These are phyloP conservation scores for Coptodon bakossiorum DNA, from an alignment of 2,113 vertebrate genomes.

Conservation along the genomic window DNA sequence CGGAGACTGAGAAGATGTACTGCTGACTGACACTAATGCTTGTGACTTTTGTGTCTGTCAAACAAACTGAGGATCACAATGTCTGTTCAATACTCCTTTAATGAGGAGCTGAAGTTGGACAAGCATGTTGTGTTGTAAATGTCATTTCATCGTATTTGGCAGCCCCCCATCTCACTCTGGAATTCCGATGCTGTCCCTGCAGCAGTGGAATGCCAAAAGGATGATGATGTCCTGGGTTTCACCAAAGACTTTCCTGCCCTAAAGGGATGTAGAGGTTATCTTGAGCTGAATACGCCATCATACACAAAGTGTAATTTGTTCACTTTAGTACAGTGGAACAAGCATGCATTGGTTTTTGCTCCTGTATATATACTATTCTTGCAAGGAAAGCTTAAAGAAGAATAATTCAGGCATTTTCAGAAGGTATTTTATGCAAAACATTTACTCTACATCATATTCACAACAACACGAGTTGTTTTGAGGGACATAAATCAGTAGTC, in stretches of 20 bases:
- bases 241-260: constrained; percentile 9
- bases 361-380: background rate
- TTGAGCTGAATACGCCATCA: background rate
- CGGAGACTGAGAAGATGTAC: background rate
- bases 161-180: background rate
- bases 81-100: background rate
- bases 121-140: constrained; percentile 29
- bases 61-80: background rate
- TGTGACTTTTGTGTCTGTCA: background rate
- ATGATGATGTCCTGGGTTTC: background rate
- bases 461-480: background rate
- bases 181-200: constrained; percentile 2
- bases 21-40: background rate
- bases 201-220: background rate
- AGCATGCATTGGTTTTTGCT: background rate
- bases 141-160: constrained; percentile 31
- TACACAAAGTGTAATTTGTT: background rate
- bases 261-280: background rate
- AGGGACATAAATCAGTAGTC: constrained; percentile 42
- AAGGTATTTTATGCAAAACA: background rate
- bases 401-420: background rate
- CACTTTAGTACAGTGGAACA: background rate
- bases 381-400: background rate
- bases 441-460: background rate
- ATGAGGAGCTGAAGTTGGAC: constrained; percentile 24